Base-by-base conservation (phyloP, 2,888 invertebrate genomes). In the Protula sp. region DNA sequence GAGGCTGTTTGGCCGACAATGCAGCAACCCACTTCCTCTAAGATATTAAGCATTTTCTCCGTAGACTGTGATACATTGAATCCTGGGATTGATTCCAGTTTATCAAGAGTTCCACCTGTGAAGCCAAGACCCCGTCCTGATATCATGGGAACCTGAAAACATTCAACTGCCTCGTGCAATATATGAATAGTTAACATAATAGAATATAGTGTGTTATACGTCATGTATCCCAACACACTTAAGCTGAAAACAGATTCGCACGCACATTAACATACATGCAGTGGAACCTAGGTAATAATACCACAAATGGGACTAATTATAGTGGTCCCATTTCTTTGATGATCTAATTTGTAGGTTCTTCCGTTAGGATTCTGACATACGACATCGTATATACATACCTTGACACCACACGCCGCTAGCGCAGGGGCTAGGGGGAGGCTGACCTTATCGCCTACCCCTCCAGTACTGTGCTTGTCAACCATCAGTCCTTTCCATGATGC, bases 101-200 rank as follows among this genome's bases (percentile, higher is more conserved):
- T 86, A 70, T 85, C 85, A 51, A 86, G 72, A 0, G 85, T 86
- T 0, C 85, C 85, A 19, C 85, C 86, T 1, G 85, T 85, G 67
- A 83, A 81, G 3, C 78, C 83, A 22, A 85, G 75, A 3, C 84
- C 83, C 54, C 85, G 72, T 0, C 85, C 85, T 9, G 84, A 83
- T 24, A 85, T 80, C 85, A 85, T 85, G 0, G 85, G 85, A 14
- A 85, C 84, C 79, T 82, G 50, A 1, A 50, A 22, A 22, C n/a
- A n/a, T n/a, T n/a, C n/a, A n/a, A n/a, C n/a, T n/a, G n/a, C n/a
- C n/a, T n/a, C n/a, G n/a, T n/a, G n/a, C n/a, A n/a, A n/a, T n/a
- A n/a, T n/a, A n/a, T n/a, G n/a, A n/a, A n/a, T n/a, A n/a, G n/a
- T n/a, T n/a, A n/a, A n/a, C n/a, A n/a, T n/a, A n/a, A n/a, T n/a